Conservation (phyloP, 30 jellyfish, hydroid and myxozoan genomes). For the Aurelia aurita complex sp. Pacific region DNA sequence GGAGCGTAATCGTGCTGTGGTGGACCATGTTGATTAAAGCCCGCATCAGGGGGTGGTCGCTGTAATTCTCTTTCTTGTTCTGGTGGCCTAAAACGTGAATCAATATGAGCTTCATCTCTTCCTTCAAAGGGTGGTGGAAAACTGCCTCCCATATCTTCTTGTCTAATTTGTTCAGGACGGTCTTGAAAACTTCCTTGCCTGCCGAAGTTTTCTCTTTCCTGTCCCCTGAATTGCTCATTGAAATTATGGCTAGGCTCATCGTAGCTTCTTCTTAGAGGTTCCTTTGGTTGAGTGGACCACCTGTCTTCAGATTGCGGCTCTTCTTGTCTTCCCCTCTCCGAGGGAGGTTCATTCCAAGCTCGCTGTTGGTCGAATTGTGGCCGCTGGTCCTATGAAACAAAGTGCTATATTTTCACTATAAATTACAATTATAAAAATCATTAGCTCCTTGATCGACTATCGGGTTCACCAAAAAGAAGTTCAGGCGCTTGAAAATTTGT, state of each 20-base stretch:
- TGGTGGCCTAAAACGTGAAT: not conserved
- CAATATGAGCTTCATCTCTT: no score
- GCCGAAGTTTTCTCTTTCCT: not conserved
- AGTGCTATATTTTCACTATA: no score
- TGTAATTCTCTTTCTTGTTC: not conserved
- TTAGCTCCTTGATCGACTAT: no score
- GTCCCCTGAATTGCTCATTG: constrained; percentile 5
- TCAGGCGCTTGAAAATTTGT: no score
- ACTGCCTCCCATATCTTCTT: constrained; percentile 17
- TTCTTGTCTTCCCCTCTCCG: constrained; percentile 2
- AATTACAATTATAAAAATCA: no score
- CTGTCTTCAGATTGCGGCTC: not conserved
- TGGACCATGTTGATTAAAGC: not conserved
- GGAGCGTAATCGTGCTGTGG: not conserved
- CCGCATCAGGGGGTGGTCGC: constrained; percentile 14
- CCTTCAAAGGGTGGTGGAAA: constrained; percentile 1
- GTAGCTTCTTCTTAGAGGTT: not conserved
- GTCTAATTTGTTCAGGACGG: constrained; percentile 14
- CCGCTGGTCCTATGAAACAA: not conserved
- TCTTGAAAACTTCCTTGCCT: constrained; percentile 5
- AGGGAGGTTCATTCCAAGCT: constrained; percentile 12
- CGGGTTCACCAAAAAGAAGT: no score
- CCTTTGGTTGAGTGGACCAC: not conserved
- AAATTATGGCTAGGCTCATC: constrained; percentile 32
- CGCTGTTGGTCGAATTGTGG: constrained; percentile 12